Percentiles rank a stretch among this genome's conserved stretches.
phyloP scores from a whole-genome alignment of 2,888 invertebrate species.

The Yponomeuta evonymella region DNA sequence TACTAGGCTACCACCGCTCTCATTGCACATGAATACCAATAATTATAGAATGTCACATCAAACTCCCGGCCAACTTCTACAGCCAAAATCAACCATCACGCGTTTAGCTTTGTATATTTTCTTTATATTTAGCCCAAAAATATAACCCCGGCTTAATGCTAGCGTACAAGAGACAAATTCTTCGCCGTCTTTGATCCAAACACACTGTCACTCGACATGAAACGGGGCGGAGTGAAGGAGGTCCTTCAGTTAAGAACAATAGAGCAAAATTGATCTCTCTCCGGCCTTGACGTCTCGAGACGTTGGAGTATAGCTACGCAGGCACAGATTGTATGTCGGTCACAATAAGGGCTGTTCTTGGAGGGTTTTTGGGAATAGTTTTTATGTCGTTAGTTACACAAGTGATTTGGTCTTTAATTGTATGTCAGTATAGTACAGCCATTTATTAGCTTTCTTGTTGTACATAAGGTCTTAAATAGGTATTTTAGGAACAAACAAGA shows the following conservation, averaged over 20 bases:
- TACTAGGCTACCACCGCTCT: too few relatives aligned
- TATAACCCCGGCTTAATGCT: not conserved
- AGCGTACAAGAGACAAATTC: conserved; percentile 5
- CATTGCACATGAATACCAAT: too few relatives aligned
- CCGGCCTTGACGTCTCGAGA: conserved; percentile 5
- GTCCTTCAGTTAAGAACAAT: conserved; percentile 13
- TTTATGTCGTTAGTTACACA: not conserved
- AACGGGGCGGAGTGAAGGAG: not conserved
- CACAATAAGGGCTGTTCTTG: not conserved
- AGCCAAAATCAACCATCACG: too few relatives aligned
- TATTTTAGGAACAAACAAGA: too few relatives aligned
- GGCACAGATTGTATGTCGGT: not conserved
- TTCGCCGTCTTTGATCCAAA: conserved; percentile 13
- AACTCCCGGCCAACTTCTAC: too few relatives aligned
- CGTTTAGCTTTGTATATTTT: too few relatives aligned
- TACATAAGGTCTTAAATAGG: too few relatives aligned
- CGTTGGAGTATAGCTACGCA: not conserved
- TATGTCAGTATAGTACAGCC: too few relatives aligned
- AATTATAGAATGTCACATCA: too few relatives aligned
- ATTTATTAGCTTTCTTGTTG: too few relatives aligned
- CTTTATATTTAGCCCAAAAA: too few relatives aligned
- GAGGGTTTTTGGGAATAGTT: not conserved
- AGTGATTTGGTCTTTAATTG: too few relatives aligned
- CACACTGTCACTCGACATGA: conserved; percentile 7
- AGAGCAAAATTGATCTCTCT: conserved; percentile 11